A percentile compares a stretch with the other conserved stretches of the same genome.
Evolutionary conservation across 2,797 vertebrate genomes (phyloP).

Genomic region (Halcyon leucocephala): DNA sequence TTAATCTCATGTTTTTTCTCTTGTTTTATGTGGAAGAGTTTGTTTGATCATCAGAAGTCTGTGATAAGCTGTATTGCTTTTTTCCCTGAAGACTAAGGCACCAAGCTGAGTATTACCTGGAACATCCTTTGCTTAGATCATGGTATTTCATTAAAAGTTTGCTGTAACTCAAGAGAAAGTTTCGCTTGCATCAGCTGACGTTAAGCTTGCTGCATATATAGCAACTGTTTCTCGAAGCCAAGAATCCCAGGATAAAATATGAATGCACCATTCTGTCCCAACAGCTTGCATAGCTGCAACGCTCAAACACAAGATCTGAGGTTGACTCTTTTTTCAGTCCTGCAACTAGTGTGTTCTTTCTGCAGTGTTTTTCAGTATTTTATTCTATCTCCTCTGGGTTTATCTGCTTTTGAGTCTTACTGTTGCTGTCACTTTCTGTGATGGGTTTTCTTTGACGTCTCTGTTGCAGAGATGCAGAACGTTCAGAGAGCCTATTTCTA

Average conservation of each 20-base stretch:
- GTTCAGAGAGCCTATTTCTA: slow-evolving; percentile 98
- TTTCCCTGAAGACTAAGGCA: neutral
- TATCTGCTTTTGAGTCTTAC: slow-evolving; percentile 74
- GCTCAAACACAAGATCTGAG: neutral
- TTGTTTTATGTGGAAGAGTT: neutral
- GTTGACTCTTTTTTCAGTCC: slow-evolving; percentile 1
- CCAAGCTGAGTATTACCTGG: neutral
- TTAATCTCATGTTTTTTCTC: neutral
- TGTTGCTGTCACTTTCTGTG: slow-evolving; percentile 70
- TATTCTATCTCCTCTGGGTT: slow-evolving; percentile 48
- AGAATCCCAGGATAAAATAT: neutral
- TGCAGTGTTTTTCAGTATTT: slow-evolving; percentile 14
- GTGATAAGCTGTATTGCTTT: neutral
- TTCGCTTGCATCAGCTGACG: neutral
- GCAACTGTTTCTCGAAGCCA: neutral
- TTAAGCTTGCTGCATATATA: neutral
- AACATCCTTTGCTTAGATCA: slow-evolving; percentile 3
- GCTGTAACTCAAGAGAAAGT: neutral
- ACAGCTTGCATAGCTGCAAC: neutral
- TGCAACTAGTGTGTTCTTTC: neutral
- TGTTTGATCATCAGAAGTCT: neutral
- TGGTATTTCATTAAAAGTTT: neutral
- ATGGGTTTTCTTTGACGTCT: slow-evolving; percentile 83
- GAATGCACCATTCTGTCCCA: neutral
- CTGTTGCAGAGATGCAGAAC: slow-evolving; percentile 90